Percentiles rank a stretch among this genome's conserved stretches.
phyloP scores from a whole-genome alignment of 2,113 vertebrate genomes.

The Cacatua alba region DNA sequence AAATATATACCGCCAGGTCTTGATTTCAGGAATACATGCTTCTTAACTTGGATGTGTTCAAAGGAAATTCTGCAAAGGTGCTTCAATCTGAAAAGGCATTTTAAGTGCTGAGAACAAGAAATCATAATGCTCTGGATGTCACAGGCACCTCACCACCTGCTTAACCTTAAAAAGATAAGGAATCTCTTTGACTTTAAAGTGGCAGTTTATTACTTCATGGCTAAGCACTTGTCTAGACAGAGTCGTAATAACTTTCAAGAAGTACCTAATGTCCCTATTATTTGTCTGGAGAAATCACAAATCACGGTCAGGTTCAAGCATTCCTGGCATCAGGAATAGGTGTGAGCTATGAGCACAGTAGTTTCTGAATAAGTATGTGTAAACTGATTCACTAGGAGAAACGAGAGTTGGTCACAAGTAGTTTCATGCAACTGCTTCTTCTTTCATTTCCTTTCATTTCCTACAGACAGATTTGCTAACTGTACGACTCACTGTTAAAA shows the following conservation, averaged over 20 bases:
- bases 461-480: not conserved
- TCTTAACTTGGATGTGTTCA: not conserved
- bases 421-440: not conserved
- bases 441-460: conserved; percentile 32
- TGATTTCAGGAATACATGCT: not conserved
- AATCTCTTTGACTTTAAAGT: conserved; percentile 2
- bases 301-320: not conserved
- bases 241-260: conserved; percentile 14
- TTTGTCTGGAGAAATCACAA: conserved; percentile 29
- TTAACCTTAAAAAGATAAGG: conserved; percentile 41
- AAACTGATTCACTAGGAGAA: conserved; percentile 35
- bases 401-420: not conserved
- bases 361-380: conserved; percentile 11
- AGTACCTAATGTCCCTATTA: conserved; percentile 14
- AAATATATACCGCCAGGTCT: not conserved
- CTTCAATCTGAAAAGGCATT: not conserved
- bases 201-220: not conserved
- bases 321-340: not conserved
- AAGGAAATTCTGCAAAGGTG: not conserved
- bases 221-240: conserved; percentile 47
- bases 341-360: not conserved
- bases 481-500: not conserved
- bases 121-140: not conserved
- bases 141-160: conserved; percentile 17
- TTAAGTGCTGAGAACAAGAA: not conserved